Base-by-base conservation (phyloP, 2,888 invertebrate genomes). In the Brassicogethes aeneus region DNA sequence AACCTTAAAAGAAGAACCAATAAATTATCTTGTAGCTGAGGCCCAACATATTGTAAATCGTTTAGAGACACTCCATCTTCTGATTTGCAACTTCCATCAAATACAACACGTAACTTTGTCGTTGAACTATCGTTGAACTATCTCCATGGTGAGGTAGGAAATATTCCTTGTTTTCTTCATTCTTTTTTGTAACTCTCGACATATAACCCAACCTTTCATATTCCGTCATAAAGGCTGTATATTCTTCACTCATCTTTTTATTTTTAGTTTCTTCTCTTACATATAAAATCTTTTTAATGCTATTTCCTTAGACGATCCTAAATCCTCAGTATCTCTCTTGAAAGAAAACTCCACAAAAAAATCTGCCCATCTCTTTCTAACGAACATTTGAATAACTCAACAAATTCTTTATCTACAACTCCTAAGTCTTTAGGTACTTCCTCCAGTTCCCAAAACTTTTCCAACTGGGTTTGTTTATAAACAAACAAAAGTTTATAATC, bases 91-190 rank as follows among this genome's bases (percentile, higher is more conserved):
- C 34, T 32, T 3, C 35, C 39, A 29, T 46, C 38, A 36, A 46
- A 46, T 8, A 43, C 43, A 2, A 44, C 46, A 1, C 41, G 34
- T 5, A 36, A 16, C 16, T 31, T 36, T 8, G 41, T 44, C 2
- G 44, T 41, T 17, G 34, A 15, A 17, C 41, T 41, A 15, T 34
- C 33, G 3, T 37, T 17, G n/a, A 41, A 2, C 38, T 17, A 2
- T 44, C 46, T 8, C 37, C 39, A 14, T 43, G 46, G 35, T 46
- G 44, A 15, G 44, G 46, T 8, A 44, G 7, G 30, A 13, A 42
- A 34, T 42, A 45, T 17, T 8, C 12, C 7, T 3, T 29, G 7
- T 42, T 1, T 2, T 16, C 15, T 16, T 3, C 5, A 23, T 3
- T 2, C 3, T 3, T 17, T 17, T 5, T 3, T 8, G 13, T 12